These are phyloP conservation scores for Cichlasoma orientale DNA, from an alignment of 2,797 vertebrate genomes.

Conservation along the genomic window DNA sequence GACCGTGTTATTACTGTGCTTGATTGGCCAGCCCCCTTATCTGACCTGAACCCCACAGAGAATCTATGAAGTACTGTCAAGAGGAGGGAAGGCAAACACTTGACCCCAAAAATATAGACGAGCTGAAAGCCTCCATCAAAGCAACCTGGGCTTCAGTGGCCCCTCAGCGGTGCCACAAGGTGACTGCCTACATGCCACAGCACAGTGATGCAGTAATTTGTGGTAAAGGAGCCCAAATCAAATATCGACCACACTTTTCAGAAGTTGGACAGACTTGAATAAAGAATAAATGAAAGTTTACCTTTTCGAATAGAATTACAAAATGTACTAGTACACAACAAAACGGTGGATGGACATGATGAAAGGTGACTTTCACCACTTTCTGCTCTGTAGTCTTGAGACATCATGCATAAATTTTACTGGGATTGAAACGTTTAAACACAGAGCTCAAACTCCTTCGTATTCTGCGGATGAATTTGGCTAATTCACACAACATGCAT, in stretches of 20 bases:
- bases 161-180: neutral
- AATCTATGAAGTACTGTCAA: neutral
- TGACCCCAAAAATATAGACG: neutral
- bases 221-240: neutral
- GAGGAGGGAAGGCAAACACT: neutral
- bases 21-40: neutral
- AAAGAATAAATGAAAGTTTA: neutral
- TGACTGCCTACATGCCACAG: neutral
- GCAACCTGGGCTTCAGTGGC: neutral
- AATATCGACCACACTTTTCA: neutral
- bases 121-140: neutral
- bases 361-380: neutral
- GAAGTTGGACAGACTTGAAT: neutral
- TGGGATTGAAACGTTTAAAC: conserved; percentile 17
- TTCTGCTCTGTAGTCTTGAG: neutral
- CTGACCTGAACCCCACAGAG: neutral
- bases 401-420: neutral
- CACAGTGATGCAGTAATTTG: neutral
- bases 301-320: neutral
- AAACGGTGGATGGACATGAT: neutral
- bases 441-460: conserved; percentile 15
- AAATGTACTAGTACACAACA: neutral
- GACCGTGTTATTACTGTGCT: neutral
- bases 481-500: conserved; percentile 53
- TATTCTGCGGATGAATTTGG: conserved; percentile 20